Conservation (phyloP, 2,888 invertebrate species). For the Melanchra persicariae region DNA sequence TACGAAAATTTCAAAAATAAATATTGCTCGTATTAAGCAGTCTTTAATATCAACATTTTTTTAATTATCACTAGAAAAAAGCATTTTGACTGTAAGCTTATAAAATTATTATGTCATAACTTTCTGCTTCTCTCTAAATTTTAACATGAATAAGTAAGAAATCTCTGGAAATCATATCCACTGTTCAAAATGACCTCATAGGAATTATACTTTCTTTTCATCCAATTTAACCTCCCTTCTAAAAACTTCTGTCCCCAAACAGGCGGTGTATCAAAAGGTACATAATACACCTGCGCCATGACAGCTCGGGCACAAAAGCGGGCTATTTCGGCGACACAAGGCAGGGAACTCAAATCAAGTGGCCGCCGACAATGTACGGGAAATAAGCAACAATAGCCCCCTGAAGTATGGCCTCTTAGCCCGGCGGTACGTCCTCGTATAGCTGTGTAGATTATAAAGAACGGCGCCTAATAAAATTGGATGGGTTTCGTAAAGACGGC, state of each 20-base stretch:
- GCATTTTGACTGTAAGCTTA: too few species aligned
- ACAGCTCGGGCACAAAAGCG: conserved; percentile 60
- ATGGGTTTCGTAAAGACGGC: conserved; percentile 6
- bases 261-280: conserved; percentile 45
- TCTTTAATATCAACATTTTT: too few species aligned
- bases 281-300: conserved; percentile 56
- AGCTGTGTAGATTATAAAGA: conserved; percentile 40
- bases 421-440: conserved; percentile 28
- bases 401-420: conserved; percentile 64
- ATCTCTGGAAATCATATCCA: not conserved
- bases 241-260: conserved; percentile 27
- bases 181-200: not conserved
- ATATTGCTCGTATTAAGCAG: too few species aligned
- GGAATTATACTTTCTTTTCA: not conserved
- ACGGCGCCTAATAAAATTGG: conserved; percentile 42
- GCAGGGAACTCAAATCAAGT: conserved; percentile 67
- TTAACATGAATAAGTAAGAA: too few species aligned
- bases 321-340: conserved; percentile 64
- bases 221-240: conserved; percentile 10
- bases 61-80: too few species aligned
- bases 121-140: too few species aligned
- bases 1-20: too few species aligned
- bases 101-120: too few species aligned
- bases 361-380: conserved; percentile 67
- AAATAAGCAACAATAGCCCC: conserved; percentile 68